Conservation (phyloP, 1,140 invertebrate species). For the Drosophila ironensis region DNA sequence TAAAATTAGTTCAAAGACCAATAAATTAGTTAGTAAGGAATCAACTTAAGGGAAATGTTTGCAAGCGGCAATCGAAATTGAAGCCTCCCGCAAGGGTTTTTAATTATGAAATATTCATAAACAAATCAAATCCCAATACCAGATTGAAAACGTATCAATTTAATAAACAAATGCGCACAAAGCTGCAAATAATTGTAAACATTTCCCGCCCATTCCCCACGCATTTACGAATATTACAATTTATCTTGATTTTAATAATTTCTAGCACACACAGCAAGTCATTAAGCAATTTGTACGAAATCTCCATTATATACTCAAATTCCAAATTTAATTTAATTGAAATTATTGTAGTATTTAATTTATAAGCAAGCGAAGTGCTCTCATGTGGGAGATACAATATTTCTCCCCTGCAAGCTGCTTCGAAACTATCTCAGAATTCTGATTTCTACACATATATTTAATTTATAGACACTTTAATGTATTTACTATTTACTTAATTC, state of each 20-base stretch:
- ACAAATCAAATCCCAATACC: neutral
- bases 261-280: slow-evolving; percentile 42
- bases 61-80: too few species aligned
- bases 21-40: slow-evolving; percentile 23
- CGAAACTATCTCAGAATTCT: slow-evolving; percentile 17
- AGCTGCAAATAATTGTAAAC: slow-evolving; percentile 23
- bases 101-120: slow-evolving; percentile 16
- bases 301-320: slow-evolving; percentile 49
- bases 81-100: too few species aligned
- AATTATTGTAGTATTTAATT: slow-evolving; percentile 17
- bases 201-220: slow-evolving; percentile 9
- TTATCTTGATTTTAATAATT: slow-evolving; percentile 12
- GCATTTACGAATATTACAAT: slow-evolving; percentile 7
- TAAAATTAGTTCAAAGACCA: slow-evolving; percentile 25
- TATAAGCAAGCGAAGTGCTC: slow-evolving; percentile 1
- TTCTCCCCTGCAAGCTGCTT: too few species aligned
- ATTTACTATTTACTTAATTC: slow-evolving; percentile 24
- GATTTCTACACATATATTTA: slow-evolving; percentile 30
- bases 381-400: neutral
- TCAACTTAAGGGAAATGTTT: slow-evolving; percentile 9
- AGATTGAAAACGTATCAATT: slow-evolving; percentile 3
- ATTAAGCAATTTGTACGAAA: slow-evolving; percentile 51
- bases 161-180: slow-evolving; percentile 20
- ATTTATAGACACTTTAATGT: slow-evolving; percentile 17
- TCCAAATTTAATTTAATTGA: slow-evolving; percentile 61